phyloP scores from a whole-genome alignment of 2,797 vertebrate genomes.

The Catharus ustulatus region DNA sequence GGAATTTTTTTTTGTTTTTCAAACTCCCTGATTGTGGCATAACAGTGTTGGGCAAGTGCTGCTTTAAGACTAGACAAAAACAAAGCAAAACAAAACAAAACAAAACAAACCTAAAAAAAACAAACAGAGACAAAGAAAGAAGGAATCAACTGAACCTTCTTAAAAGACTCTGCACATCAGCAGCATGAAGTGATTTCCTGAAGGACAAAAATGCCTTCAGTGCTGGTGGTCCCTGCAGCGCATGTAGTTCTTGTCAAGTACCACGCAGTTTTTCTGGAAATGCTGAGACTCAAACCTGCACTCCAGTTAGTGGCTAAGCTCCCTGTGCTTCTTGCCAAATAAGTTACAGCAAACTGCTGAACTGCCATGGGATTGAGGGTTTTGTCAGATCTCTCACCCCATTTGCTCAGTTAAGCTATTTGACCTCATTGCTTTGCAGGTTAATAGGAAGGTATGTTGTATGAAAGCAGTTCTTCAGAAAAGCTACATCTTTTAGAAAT shows the following conservation, averaged over 20 bases:
- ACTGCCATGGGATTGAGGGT: not conserved
- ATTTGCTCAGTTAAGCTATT: not conserved
- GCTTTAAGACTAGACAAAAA: not conserved
- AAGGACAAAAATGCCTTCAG: not conserved
- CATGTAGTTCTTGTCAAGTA: not conserved
- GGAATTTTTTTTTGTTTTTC: not conserved
- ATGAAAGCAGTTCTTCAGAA: slow-evolving; percentile 4
- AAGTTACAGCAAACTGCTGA: not conserved
- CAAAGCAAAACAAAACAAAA: too few species aligned
- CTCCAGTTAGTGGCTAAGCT: not conserved
- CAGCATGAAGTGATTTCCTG: not conserved
- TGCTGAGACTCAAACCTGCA: not conserved
- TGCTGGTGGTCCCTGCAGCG: not conserved
- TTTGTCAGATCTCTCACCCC: not conserved
- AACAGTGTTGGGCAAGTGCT: not conserved
- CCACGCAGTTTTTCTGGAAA: not conserved
- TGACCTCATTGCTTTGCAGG: not conserved
- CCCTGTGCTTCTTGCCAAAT: not conserved
- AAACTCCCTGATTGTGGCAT: not conserved
- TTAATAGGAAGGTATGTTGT: not conserved
- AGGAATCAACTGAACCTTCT: not conserved
- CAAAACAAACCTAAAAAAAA: too few species aligned
- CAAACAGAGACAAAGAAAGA: not conserved
- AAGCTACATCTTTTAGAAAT: not conserved
- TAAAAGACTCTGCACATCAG: not conserved